Base-by-base conservation (phyloP, 2,888 invertebrate species). In the Sinhomidia bicolor region DNA sequence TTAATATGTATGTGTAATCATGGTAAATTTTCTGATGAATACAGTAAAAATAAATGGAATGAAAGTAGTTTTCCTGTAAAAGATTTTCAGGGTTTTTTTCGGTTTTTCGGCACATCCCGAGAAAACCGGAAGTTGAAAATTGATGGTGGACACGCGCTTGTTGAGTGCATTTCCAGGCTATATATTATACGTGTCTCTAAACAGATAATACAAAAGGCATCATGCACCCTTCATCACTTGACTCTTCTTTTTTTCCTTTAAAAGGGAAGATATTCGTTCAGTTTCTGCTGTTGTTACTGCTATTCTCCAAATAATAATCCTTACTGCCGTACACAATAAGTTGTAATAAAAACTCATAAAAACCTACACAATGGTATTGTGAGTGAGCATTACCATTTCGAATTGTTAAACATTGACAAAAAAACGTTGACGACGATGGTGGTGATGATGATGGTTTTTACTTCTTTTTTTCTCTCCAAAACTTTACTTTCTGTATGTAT, bases 71-170 rank as follows among this genome's bases (percentile, higher is more conserved):
- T 88, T 79, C 79, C 78, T 88, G 62, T 51, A 79, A 81, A 83
- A 88, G 68, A 83, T 83, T 85, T 78, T 85, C 68, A 36, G 17
- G 41, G 20, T 78, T 65, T 80, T 71, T 54, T 89, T 82, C 65
- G 23, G 87, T 62, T 71, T 54, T 89, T 82, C 65, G 23, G 87
- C 51, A 62, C 54, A 62, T 76, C 62, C 81, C 62, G 85, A 88
- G 83, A 84, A 84, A 89, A 91, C 91, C 92, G 92, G 92, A 92
- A 92, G 91, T 90, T 88, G 90, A 86, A 91, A 91, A 92, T 92
- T 92, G 92, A 92, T 92, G 92, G 92, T 89, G 89, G 91, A 91
- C 92, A 92, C 91, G 92, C 92, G 92, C 89, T 89, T 89, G 91
- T 90, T 92, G 92, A 92, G 92, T 92, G 92, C 91, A 91, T 86